phyloP scores from a whole-genome alignment of 2,797 vertebrate species.

The Arnoldichthys spilopterus region DNA sequence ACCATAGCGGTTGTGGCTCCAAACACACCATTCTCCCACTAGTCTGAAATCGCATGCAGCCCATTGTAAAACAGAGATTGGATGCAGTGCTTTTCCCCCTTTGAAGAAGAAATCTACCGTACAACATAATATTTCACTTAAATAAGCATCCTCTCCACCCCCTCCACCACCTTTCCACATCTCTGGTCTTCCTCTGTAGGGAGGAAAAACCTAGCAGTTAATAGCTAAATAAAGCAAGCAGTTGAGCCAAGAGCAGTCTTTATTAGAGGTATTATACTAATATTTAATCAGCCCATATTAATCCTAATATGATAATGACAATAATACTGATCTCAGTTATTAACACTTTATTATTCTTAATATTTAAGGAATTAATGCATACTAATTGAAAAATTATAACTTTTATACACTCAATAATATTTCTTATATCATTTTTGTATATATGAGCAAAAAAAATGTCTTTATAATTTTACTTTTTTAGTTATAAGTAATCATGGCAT shows the following conservation, averaged over 20 bases:
- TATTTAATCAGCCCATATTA: constrained; percentile 26
- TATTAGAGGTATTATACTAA: constrained; percentile 2
- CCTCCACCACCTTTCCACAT: constrained; percentile 13
- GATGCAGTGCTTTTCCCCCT: constrained; percentile 47
- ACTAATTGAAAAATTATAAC: not conserved
- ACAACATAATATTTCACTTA: constrained; percentile 59
- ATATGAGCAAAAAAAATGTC: not conserved
- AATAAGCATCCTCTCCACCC: constrained; percentile 43
- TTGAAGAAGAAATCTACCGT: constrained; percentile 49
- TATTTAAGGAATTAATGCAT: not conserved
- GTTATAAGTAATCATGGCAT: not conserved
- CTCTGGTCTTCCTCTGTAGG: constrained; percentile 1
- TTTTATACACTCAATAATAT: not conserved
- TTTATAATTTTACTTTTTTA: not conserved
- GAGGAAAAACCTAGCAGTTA: not conserved
- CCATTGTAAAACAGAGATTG: constrained; percentile 66
- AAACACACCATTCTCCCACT: constrained; percentile 53
- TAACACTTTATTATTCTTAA: constrained; percentile 9
- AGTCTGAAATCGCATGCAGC: constrained; percentile 54
- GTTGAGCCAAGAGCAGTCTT: constrained; percentile 4
- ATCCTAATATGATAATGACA: constrained; percentile 16
- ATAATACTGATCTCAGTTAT: constrained; percentile 19
- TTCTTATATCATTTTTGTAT: not conserved
- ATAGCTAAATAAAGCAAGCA: constrained; percentile 1
- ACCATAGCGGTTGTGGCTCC: constrained; percentile 62